Evolutionary conservation across 2,888 invertebrate species (phyloP).

Genomic region (Pristionchus entomophagus): DNA sequence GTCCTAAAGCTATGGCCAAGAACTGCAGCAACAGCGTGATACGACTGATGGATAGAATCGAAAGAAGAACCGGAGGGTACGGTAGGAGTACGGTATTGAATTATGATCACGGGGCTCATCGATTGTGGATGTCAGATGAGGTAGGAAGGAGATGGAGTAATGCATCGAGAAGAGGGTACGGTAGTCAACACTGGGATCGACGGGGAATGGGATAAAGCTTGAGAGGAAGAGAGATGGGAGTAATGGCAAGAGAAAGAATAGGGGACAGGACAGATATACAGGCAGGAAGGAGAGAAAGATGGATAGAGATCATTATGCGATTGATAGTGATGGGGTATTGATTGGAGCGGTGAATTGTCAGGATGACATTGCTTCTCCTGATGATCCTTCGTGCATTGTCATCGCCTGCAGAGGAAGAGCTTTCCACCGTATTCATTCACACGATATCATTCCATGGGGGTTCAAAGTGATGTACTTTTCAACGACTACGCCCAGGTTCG

Average conservation of each 20-base stretch:
- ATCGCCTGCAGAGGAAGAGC: not conserved
- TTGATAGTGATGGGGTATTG: too few relatives aligned
- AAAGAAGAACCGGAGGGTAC: not conserved
- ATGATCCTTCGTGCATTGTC: not conserved
- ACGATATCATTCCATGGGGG: not conserved
- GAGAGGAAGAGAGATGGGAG: not conserved
- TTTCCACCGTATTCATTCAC: not conserved
- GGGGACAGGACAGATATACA: not conserved
- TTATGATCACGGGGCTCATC: not conserved
- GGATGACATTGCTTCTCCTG: not conserved
- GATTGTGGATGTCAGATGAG: not conserved
- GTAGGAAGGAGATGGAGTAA: not conserved
- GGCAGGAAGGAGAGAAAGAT: not conserved
- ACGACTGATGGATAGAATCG: conserved; percentile 3
- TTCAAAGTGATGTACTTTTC: too few relatives aligned
- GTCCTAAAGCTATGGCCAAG: conserved; percentile 26
- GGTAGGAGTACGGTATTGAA: not conserved
- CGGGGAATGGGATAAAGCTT: not conserved
- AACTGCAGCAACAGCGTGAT: not conserved
- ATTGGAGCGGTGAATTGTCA: not conserved
- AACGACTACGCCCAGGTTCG: too few relatives aligned
- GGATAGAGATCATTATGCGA: too few relatives aligned
- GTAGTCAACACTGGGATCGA: not conserved
- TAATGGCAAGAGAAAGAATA: not conserved
- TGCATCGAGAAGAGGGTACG: conserved; percentile 26